Conservation (phyloP, 2,797 vertebrate genomes). For the Cryptoprocta ferox region DNA sequence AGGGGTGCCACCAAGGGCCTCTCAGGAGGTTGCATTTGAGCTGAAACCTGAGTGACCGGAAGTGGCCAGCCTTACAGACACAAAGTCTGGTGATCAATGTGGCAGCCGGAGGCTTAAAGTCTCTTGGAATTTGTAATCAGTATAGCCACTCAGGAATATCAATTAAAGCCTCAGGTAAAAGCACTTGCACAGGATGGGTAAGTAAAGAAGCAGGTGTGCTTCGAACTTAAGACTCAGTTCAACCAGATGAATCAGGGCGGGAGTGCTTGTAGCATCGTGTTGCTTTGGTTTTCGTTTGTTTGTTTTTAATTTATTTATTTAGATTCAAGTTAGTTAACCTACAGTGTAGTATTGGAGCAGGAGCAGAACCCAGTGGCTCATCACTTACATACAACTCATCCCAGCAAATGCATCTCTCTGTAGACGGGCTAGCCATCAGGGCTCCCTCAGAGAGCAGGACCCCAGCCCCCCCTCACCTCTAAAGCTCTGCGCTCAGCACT, state of each 20-base stretch:
- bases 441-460: no score
- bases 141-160: background rate
- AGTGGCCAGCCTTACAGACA: background rate
- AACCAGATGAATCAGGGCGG: no score
- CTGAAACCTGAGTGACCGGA: background rate
- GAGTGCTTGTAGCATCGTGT: background rate
- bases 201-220: background rate
- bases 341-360: no score
- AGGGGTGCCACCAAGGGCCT: background rate
- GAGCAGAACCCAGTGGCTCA: no score
- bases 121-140: background rate
- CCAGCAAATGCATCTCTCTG: background rate
- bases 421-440: no score
- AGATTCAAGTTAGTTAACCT: no score
- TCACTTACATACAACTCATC: no score
- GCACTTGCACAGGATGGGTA: background rate
- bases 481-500: fast-evolving
- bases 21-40: background rate
- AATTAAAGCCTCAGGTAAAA: background rate
- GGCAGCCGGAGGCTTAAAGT: background rate
- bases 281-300: background rate
- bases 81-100: background rate
- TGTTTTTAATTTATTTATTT: no score
- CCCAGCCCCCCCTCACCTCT: background rate
- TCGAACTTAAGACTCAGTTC: background rate